Base-by-base conservation (phyloP, 2,113 vertebrate species). In the Nothoprocta perdicaria region DNA sequence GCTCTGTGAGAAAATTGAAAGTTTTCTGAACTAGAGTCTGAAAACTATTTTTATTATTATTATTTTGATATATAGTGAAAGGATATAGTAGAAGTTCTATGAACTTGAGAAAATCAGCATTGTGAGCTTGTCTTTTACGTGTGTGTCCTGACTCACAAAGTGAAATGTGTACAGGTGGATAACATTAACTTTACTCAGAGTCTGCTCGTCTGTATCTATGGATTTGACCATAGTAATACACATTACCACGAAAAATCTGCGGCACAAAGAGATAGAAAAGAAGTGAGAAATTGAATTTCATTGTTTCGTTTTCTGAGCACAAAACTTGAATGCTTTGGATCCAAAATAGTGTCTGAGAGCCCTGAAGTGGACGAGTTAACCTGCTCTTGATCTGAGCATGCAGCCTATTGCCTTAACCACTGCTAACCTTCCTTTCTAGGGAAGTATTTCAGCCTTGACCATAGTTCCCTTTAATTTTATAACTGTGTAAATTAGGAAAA, bases 71-170 rank as follows among this genome's bases (percentile, higher is more conserved):
- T 55, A 63, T 55, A 84, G 8, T n/a, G 60, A 27, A 58, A n/a
- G 31, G 10, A 17, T 2, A 4, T 66, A 6, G 3, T 69, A 69
- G 53, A 21, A 73, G 8, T 74, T 89, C 41, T 83, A 2, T 7
- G 9, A 24, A 43, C 45, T 75, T 78, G 14, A 78, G 52, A 55
- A 89, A 52, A 19, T 63, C 45, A 69, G 27, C 15, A 38, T 80
- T 41, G 8, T 62, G 38, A 79, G 17, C n/a, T 29, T 18, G 0
- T 85, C 35, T 79, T 63, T 50, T 50, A 0, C 22, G 4, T 31
- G 9, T 4, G 0, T 26, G 24, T 45, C 40, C 22, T 76, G 60
- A 43, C 68, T 58, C 0, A 0, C 35, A 72, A 66, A 24, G 52
- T 80, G 65, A 80, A 89, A 78, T 27, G 23, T 5, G 13, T 0